Conservation (phyloP, 2,888 invertebrate genomes). For the Agelastica alni region DNA sequence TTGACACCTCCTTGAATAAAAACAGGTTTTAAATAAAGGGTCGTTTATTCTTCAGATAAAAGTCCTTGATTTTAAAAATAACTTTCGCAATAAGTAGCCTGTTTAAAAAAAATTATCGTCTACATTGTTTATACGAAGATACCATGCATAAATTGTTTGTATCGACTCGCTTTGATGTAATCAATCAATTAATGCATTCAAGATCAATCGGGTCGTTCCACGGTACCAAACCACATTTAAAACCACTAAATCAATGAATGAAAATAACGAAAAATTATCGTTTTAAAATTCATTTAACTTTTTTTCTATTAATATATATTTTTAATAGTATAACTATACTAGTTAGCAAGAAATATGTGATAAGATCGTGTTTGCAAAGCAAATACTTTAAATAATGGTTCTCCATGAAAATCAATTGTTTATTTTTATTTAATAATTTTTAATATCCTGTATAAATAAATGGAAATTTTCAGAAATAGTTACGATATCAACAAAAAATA, state of each 20-base stretch:
- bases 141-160: neutral
- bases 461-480: no score
- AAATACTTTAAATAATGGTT: no score
- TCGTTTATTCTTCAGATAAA: slow-evolving; percentile 6
- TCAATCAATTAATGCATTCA: slow-evolving; percentile 4
- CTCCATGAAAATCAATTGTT: no score
- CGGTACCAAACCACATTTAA: neutral
- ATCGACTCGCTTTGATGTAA: neutral
- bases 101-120: slow-evolving; percentile 5
- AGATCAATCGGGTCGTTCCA: neutral
- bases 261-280: no score
- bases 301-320: no score
- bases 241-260: neutral
- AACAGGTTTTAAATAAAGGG: slow-evolving; percentile 19
- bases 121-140: slow-evolving; percentile 1
- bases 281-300: no score
- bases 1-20: slow-evolving; percentile 15
- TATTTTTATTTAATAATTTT: no score
- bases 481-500: no score
- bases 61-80: slow-evolving; percentile 20
- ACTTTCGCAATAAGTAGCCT: neutral
- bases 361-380: no score
- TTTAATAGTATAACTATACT: no score
- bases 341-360: no score
- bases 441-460: no score